Conservation (phyloP, 2,797 vertebrate genomes). For the Alauda arvensis region DNA sequence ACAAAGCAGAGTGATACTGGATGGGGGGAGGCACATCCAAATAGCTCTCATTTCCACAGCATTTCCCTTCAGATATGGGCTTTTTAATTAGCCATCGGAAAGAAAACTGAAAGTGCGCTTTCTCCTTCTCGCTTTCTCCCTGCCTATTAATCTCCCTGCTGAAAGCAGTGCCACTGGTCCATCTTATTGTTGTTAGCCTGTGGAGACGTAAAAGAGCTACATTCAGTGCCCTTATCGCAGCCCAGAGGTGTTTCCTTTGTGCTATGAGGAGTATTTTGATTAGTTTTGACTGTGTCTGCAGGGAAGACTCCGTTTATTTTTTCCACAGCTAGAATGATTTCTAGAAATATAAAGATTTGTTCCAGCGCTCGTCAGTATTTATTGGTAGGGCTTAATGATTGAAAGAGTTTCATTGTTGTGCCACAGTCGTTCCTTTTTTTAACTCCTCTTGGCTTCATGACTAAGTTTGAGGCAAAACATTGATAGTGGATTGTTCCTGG, state of each 20-base stretch:
- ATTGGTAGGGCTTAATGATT: background rate
- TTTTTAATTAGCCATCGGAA: slow-evolving; percentile 59
- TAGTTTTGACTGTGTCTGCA: slow-evolving; percentile 32
- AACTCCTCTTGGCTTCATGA: slow-evolving; percentile 1
- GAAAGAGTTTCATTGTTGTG: background rate
- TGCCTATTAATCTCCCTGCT: background rate
- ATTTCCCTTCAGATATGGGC: slow-evolving; percentile 48
- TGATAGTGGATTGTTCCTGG: background rate
- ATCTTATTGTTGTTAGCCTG: slow-evolving; percentile 36
- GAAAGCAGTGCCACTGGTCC: slow-evolving; percentile 5
- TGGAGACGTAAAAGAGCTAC: slow-evolving; percentile 2
- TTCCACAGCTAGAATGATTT: slow-evolving; percentile 22
- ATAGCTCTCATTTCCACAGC: slow-evolving; percentile 50
- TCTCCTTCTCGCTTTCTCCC: slow-evolving; percentile 30
- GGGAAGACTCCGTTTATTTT: slow-evolving; percentile 47
- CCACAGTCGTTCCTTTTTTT: background rate
- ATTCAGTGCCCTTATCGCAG: slow-evolving; percentile 46
- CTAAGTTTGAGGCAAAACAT: background rate
- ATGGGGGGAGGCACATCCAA: slow-evolving; percentile 38
- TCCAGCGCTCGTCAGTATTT: background rate
- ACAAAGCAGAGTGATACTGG: slow-evolving; percentile 24
- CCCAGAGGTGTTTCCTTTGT: slow-evolving; percentile 51
- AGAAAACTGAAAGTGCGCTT: slow-evolving; percentile 59
- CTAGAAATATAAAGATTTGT: background rate
- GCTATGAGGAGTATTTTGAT: slow-evolving; percentile 42